These are phyloP conservation scores for Nesogale talazaci DNA, from an alignment of 2,113 vertebrate genomes.

Conservation along the genomic window DNA sequence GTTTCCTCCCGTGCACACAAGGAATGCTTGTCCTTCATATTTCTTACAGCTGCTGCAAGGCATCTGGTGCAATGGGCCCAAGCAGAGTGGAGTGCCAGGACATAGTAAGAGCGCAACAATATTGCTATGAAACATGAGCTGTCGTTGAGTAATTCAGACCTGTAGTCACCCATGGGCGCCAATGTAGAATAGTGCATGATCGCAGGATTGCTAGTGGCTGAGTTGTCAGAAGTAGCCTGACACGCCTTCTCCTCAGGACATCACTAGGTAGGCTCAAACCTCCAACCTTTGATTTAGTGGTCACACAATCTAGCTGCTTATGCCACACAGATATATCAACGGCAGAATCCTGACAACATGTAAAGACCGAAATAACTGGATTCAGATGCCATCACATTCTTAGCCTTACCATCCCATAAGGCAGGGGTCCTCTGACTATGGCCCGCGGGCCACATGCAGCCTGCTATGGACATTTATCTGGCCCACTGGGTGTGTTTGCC, in stretches of 20 bases:
- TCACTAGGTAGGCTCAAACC: neutral
- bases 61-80: too few species aligned
- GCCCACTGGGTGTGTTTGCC: too few species aligned
- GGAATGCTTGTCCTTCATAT: constrained; percentile 5
- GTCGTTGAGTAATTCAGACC: neutral
- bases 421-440: too few species aligned
- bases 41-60: neutral
- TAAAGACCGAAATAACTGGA: neutral
- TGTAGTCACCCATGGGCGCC: neutral
- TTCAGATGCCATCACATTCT: neutral
- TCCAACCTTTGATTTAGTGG: neutral
- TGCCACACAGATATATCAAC: neutral
- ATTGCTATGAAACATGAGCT: neutral
- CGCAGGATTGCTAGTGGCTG: neutral
- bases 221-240: neutral
- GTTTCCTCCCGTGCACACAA: neutral
- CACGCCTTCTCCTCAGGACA: neutral
- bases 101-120: neutral
- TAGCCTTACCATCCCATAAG: neutral
- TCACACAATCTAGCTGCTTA: neutral
- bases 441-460: too few species aligned
- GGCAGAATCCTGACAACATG: neutral
- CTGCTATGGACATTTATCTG: too few species aligned
- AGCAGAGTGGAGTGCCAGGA: neutral
- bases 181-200: neutral